Base-by-base conservation (phyloP, 1,140 invertebrate species). In the Vollenhovia emeryi region DNA sequence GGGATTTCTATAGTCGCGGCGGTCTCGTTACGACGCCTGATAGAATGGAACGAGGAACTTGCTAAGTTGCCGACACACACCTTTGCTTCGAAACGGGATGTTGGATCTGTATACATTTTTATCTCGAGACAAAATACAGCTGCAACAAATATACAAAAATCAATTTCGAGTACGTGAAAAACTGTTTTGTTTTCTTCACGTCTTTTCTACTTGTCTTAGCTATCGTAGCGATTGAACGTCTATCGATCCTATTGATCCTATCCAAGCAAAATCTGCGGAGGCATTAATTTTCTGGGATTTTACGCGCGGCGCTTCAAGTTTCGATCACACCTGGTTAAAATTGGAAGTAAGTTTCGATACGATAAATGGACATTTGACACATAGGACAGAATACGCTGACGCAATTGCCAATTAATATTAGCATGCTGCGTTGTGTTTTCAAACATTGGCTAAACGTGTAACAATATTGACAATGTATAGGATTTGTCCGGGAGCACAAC, bases 381-480 rank as follows among this genome's bases (percentile, higher is more conserved):
- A 40, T 74, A 27, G 52, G 13, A 27, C 21, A 33, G 59, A 48
- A 30, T 24, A 64, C 21, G 59, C 59, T n/a, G 18, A 36, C 40
- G 43, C 57, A 21, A 78, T 78, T 64, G 43, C 59, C 45, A 64
- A 78, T 78, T 78, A 78, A 78, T 78, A 78, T 78, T 78, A 78
- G 60, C 30, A 59, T 8, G 13, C 30, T 9, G 43, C 45, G 59
- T 50, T 64, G 75, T 64, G 59, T 50, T 78, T 78, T 50, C 59
- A 64, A 78, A 64, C 43, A 50, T 64, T 48, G 75, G 43, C 13
- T 78, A 64, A 78, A 60, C 75, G 43, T 48, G 27, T 64, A 64
- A 78, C 75, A 50, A 78, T 78, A 78, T 78, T 78, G 75, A 64
- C 75, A 50, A 78, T 64, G 30, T 50, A 36, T 76, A 64, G 75